A percentile compares a stretch with the other conserved stretches of the same genome.
Evolutionary conservation across 1,140 invertebrate species (phyloP).

Genomic region (Drosophila sproati): DNA sequence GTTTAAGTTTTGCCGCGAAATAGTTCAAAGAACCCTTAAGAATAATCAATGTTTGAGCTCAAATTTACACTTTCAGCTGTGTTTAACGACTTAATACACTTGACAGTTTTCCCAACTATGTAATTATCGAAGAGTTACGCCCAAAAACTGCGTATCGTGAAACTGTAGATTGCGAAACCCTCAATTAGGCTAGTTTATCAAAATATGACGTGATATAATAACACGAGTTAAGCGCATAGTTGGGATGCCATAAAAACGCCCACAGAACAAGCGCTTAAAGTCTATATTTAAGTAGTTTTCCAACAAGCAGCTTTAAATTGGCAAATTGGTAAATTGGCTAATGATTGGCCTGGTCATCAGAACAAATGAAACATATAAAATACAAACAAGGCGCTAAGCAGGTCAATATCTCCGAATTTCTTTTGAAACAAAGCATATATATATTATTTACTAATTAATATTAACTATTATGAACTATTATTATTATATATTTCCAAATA

Average conservation of each 20-base stretch:
- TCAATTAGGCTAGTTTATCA: slow-evolving; percentile 53
- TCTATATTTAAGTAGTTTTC: slow-evolving; percentile 37
- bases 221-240: slow-evolving; percentile 65
- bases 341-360: slow-evolving; percentile 17
- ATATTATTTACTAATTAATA: too few species aligned
- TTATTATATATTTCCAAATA: too few species aligned
- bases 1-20: background rate
- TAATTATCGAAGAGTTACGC: slow-evolving; percentile 54
- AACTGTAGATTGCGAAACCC: background rate
- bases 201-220: slow-evolving; percentile 51
- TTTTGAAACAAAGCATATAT: too few species aligned
- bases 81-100: slow-evolving; percentile 10
- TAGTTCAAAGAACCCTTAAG: slow-evolving; percentile 30
- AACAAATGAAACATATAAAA: background rate
- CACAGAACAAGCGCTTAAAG: slow-evolving; percentile 32
- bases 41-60: slow-evolving; percentile 26
- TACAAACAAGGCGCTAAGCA: background rate
- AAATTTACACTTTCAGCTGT: slow-evolving; percentile 21
- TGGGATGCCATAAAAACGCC: slow-evolving; percentile 63
- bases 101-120: slow-evolving; percentile 26
- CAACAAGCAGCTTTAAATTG: slow-evolving; percentile 26
- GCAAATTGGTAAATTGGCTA: slow-evolving; percentile 36
- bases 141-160: slow-evolving; percentile 28
- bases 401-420: background rate
- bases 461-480: too few species aligned